Percentiles rank a stretch among this genome's conserved stretches.
phyloP scores from a whole-genome alignment of 2,888 invertebrate species.

The Aleiodes testaceus region DNA sequence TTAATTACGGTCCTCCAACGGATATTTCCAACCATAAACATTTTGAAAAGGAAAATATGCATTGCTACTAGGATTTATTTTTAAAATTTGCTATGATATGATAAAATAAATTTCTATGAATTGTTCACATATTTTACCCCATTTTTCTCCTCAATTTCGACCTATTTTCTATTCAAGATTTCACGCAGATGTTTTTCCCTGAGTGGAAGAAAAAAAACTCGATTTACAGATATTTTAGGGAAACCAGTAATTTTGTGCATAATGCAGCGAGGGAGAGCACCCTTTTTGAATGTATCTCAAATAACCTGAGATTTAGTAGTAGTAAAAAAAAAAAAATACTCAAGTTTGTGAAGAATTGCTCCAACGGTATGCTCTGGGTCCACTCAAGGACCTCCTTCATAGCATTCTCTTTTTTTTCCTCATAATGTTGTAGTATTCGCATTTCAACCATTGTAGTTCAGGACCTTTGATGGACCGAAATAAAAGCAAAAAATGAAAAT shows the following conservation, averaged over 20 bases:
- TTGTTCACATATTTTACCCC: too few relatives aligned
- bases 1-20: constrained; percentile 37
- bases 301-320: constrained; percentile 44
- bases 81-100: background rate
- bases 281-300: constrained; percentile 51
- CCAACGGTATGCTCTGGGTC: constrained; percentile 52
- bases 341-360: constrained; percentile 45
- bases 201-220: constrained; percentile 25
- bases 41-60: background rate
- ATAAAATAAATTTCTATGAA: constrained; percentile 1
- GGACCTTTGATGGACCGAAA: constrained; percentile 42
- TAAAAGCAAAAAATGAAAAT: constrained; percentile 31
- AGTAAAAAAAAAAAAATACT: constrained; percentile 45
- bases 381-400: constrained; percentile 36
- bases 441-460: constrained; percentile 37
- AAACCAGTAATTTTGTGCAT: constrained; percentile 68
- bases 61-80: background rate
- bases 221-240: constrained; percentile 42
- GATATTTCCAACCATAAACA: constrained; percentile 30
- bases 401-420: constrained; percentile 33
- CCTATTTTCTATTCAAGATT: constrained; percentile 34
- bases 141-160: too few relatives aligned
- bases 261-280: constrained; percentile 57
- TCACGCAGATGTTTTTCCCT: constrained; percentile 40
- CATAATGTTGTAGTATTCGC: constrained; percentile 25